phyloP scores from a whole-genome alignment of 2,888 invertebrate species.

The Cephalotes varians region DNA sequence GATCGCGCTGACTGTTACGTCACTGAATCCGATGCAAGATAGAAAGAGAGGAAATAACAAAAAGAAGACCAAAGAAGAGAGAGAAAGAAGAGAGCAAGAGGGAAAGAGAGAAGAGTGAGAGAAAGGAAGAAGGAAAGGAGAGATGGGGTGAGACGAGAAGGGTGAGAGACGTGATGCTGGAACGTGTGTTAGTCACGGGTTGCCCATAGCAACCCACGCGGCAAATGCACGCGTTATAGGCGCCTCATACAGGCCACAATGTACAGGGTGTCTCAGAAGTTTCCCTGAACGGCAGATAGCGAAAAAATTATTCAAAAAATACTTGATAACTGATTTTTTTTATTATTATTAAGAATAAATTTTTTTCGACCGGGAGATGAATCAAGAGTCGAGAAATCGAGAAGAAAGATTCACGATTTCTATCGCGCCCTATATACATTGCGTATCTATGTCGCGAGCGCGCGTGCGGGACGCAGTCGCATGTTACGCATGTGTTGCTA shows the following conservation, averaged over 20 bases:
- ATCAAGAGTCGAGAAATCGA: neutral
- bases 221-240: slow-evolving; percentile 71
- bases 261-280: slow-evolving; percentile 36
- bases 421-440: slow-evolving; percentile 40
- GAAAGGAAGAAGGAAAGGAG: slow-evolving; percentile 58
- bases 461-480: slow-evolving; percentile 66
- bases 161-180: slow-evolving; percentile 73
- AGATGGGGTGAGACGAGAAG: slow-evolving; percentile 55
- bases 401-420: neutral
- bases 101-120: slow-evolving; percentile 41
- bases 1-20: slow-evolving; percentile 30
- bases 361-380: neutral
- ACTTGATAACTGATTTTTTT: neutral
- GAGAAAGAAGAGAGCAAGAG: slow-evolving; percentile 25
- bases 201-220: slow-evolving; percentile 83
- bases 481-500: slow-evolving; percentile 62
- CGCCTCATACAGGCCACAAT: slow-evolving; percentile 67
- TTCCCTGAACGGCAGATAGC: neutral
- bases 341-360: neutral
- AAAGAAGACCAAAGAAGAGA: slow-evolving; percentile 22
- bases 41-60: slow-evolving; percentile 36
- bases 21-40: slow-evolving; percentile 46
- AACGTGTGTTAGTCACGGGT: slow-evolving; percentile 80
- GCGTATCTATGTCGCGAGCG: slow-evolving; percentile 53
- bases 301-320: neutral